These are phyloP conservation scores for Lampris megalopsis DNA, from an alignment of 2,113 vertebrate species.

Conservation along the genomic window DNA sequence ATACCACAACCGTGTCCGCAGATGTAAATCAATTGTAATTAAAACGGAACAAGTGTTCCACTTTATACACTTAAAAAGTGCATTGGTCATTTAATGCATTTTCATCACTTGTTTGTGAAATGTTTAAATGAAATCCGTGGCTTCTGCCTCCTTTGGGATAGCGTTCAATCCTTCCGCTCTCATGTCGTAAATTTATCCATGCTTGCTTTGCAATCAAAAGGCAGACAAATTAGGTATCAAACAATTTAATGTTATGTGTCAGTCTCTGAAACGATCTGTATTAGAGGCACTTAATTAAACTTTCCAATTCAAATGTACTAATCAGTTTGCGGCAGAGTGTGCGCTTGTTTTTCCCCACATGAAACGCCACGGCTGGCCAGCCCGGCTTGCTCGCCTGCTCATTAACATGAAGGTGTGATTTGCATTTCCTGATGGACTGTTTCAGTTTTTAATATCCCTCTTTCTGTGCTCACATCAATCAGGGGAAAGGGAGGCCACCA, in stretches of 20 bases:
- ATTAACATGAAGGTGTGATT: constrained; percentile 93
- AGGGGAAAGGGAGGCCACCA: constrained; percentile 89
- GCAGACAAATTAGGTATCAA: constrained; percentile 89
- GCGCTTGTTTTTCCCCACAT: constrained; percentile 75
- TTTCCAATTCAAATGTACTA: constrained; percentile 83
- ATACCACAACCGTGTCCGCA: constrained; percentile 81
- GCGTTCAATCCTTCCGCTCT: constrained; percentile 74
- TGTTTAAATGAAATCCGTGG: constrained; percentile 83
- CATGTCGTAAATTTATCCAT: constrained; percentile 78
- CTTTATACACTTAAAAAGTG: constrained; percentile 86
- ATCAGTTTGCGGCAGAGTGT: constrained; percentile 82
- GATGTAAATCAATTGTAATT: constrained; percentile 95
- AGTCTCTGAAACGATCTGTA: constrained; percentile 86
- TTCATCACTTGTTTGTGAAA: constrained; percentile 88
- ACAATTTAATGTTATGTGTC: constrained; percentile 87
- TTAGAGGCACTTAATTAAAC: constrained; percentile 93
- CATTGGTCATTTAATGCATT: constrained; percentile 87
- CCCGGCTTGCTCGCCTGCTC: constrained; percentile 79
- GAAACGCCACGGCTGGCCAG: constrained; percentile 84
- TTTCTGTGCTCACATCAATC: constrained; percentile 91
- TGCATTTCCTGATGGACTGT: constrained; percentile 91
- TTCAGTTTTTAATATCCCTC: constrained; percentile 85
- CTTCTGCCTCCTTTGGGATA: constrained; percentile 82
- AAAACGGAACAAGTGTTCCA: constrained; percentile 89
- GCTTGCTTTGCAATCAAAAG: constrained; percentile 85